Evolutionary conservation across 2,113 vertebrate species (phyloP).

Genomic region (Pagrus major): DNA sequence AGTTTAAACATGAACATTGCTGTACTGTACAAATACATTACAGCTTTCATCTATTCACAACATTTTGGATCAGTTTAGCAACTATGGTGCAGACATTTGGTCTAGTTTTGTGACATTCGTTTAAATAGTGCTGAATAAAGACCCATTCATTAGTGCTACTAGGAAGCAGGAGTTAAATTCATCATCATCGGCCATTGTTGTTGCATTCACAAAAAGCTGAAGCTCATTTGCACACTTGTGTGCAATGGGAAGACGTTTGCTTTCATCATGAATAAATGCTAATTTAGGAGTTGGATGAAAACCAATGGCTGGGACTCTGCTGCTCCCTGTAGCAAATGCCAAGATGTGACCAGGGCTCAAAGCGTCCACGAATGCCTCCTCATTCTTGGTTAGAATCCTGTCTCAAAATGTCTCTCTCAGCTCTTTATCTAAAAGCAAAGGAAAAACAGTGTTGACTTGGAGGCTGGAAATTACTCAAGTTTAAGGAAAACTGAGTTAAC

Average conservation of each 20-base stretch:
- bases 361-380: conserved; percentile 5
- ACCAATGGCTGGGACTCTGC: conserved; percentile 11
- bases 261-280: neutral
- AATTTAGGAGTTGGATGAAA: conserved; percentile 13
- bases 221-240: neutral
- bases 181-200: neutral
- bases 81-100: too few relatives aligned
- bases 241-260: neutral
- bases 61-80: too few relatives aligned
- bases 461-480: neutral
- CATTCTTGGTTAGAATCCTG: neutral
- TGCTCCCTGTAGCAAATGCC: conserved; percentile 21
- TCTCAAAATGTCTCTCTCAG: conserved; percentile 25
- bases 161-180: neutral
- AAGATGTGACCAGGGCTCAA: conserved; percentile 10
- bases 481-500: neutral
- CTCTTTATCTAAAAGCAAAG: neutral
- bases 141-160: conserved; percentile 3
- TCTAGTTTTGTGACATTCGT: too few relatives aligned
- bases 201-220: neutral
- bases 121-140: neutral
- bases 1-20: too few relatives aligned
- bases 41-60: too few relatives aligned
- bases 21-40: too few relatives aligned
- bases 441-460: neutral